Evolutionary conservation across 2,888 invertebrate species (phyloP), one percentile per base, ranked within the genome.

Genomic region (Holacanthella duospinosa): DNA sequence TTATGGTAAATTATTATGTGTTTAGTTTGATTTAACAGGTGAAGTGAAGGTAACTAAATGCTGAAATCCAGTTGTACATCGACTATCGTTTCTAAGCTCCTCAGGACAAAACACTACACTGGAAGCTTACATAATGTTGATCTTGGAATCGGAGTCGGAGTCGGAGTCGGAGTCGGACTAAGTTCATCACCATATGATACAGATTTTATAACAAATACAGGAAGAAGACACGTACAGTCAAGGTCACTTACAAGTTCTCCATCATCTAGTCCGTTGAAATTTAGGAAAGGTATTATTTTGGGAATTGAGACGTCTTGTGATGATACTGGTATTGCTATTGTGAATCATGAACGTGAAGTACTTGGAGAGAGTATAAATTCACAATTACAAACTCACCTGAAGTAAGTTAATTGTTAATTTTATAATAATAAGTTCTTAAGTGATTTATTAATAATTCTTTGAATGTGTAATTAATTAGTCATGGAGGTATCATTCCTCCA

Each of bases 241-340:
- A 9, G 48, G 19, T 48, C 48, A n/a, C 48, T 48, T 21, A 16
- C 48, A 21, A n/a, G 16, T n/a, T n/a, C 48, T n/a, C 48, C 48
- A 21, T 4, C 12, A 4, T 48, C 21, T 4, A 48, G 48, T 21
- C 48, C 48, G n/a, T 4, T 48, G 4, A 16, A 9, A 4, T 48
- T 48, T 21, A 66, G 59, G 36, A 59, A 65, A 1, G 70, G 72
- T 1, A 60, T 71, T 2, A 68, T 96, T 61, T 79, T 96, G 70
- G 96, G 96, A 4, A 95, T 97, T 74, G 97, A 97, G 82, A 93
- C 94, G 2, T 95, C 95, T 67, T 97, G 95, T 76, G 96, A 97
- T 81, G 97, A 97, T 77, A 97, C 96, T 1, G 95, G 93, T 26
- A 88, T 89, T 75, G 95, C 93, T 53, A 81, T 97, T 68, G 85